Evolutionary conservation across 2,888 invertebrate species (phyloP), one percentile per base, ranked within the genome.

Genomic region (Tetragnatha montana): DNA sequence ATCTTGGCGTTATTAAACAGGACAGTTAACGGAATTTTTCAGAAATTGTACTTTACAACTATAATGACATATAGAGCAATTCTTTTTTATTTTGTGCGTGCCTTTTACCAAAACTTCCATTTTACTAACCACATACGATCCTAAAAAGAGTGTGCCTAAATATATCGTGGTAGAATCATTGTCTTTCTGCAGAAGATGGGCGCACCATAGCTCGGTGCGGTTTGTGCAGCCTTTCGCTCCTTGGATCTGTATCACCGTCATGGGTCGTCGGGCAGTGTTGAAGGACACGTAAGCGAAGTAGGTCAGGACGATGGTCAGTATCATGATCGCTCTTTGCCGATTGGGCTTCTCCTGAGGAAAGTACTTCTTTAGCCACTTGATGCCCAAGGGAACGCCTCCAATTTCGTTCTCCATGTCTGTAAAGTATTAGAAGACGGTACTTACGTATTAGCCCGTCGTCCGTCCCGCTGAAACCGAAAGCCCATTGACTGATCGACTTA

Each of bases 321-420:
- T 17, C 17, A 21, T 17, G 8, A 75, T 0, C 47, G 47, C 19
- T 8, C 22, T 21, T 0, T 12, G n/a, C 1, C 75, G 6, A 35
- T 35, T 10, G 22, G 14, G 8, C 47, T 4, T 75, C 6, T 75
- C 47, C 14, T 4, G 10, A 8, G 75, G 75, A 14, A 75, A 14
- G 35, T 17, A 12, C 8, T 12, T 3, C 49, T 17, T 17, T 8
- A 75, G 10, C 10, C 35, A n/a, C 49, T 6, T 12, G 10, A 75
- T 75, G 10, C 75, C 35, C 2, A n/a, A n/a, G 14, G 75, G 75
- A 17, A 75, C 47, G n/a, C 75, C 75, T 47, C 75, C 75, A 35
- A 75, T 75, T n/a, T 75, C 75, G 3, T 71, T 35, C 4, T 35
- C 35, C 35, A 35, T 35, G 35, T 35, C 35, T 35, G 35, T 35